Percentiles rank a stretch among this genome's conserved stretches.
phyloP scores from a whole-genome alignment of 2,797 vertebrate genomes.

The Euphonia xanthogaster region DNA sequence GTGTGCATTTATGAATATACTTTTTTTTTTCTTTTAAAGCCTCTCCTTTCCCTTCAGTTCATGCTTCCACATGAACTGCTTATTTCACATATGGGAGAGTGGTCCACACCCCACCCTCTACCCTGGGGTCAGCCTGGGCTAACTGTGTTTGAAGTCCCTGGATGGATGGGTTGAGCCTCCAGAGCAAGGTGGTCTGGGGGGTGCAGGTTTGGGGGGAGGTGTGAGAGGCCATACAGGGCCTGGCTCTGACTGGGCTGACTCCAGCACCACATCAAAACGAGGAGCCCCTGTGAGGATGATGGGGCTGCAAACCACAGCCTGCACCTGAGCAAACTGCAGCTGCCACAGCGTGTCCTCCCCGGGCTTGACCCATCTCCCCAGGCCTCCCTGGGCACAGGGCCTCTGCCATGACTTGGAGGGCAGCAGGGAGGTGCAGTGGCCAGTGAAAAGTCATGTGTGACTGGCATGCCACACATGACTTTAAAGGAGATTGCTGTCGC shows the following conservation, averaged over 20 bases:
- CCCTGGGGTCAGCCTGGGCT: not conserved
- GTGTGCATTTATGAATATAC: not conserved
- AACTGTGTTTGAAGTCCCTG: conserved; percentile 7
- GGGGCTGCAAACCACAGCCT: not conserved
- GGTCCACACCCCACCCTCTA: not conserved
- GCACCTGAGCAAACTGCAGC: not conserved
- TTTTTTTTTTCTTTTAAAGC: not conserved
- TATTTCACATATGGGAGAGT: not conserved
- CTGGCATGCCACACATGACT: not conserved
- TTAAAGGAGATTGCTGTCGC: not conserved
- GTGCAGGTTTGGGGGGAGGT: not conserved
- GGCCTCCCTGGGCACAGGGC: not conserved
- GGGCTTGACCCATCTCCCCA: accelerated
- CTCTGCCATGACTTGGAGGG: not conserved
- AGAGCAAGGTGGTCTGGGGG: not conserved
- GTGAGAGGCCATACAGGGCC: accelerated
- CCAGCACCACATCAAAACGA: not conserved
- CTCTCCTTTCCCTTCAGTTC: not conserved
- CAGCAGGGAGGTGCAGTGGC: not conserved
- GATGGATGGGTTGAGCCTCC: not conserved
- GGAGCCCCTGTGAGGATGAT: not conserved
- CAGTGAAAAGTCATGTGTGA: not conserved
- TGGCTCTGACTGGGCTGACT: not conserved
- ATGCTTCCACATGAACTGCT: not conserved
- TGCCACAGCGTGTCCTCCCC: accelerated